These are phyloP conservation scores for Hedychridium roseum DNA, from an alignment of 2,888 invertebrate genomes.

Conservation along the genomic window DNA sequence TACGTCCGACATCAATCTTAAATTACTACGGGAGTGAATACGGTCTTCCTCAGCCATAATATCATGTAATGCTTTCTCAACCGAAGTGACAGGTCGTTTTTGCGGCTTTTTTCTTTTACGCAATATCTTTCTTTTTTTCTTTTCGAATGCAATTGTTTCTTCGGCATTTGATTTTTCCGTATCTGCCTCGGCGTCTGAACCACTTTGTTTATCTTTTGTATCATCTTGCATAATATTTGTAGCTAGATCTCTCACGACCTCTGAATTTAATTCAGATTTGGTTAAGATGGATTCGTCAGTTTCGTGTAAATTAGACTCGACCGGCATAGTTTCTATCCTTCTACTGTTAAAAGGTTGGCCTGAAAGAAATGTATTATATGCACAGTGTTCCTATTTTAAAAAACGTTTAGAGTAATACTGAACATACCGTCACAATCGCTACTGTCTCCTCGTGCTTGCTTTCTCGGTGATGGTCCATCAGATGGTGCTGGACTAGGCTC, in stretches of 20 bases:
- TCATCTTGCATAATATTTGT: constrained; percentile 62
- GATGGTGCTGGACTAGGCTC: constrained; percentile 58
- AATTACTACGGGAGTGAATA: constrained; percentile 40
- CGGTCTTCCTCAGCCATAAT: constrained; percentile 42
- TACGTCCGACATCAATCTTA: constrained; percentile 26
- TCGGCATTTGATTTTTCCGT: constrained; percentile 66
- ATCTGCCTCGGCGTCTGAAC: constrained; percentile 62
- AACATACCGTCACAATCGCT: constrained; percentile 55
- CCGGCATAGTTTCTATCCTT: constrained; percentile 63
- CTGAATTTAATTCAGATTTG: constrained; percentile 27
- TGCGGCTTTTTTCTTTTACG: constrained; percentile 71
- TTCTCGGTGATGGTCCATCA: constrained; percentile 70
- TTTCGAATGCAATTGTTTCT: constrained; percentile 66
- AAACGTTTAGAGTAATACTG: no score
- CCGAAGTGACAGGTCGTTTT: constrained; percentile 50
- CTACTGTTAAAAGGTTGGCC: constrained; percentile 68
- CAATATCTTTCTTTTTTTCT: constrained; percentile 70
- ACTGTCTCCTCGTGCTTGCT: constrained; percentile 66
- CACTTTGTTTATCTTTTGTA: constrained; percentile 55
- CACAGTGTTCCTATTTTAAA: constrained; percentile 9
- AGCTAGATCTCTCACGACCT: constrained; percentile 24
- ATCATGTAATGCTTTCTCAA: constrained; percentile 37
- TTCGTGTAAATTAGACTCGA: constrained; percentile 65
- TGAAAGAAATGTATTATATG: constrained; percentile 61
- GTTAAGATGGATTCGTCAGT: constrained; percentile 54